phyloP scores from a whole-genome alignment of 2,888 invertebrate genomes.

The Villa cingulata region DNA sequence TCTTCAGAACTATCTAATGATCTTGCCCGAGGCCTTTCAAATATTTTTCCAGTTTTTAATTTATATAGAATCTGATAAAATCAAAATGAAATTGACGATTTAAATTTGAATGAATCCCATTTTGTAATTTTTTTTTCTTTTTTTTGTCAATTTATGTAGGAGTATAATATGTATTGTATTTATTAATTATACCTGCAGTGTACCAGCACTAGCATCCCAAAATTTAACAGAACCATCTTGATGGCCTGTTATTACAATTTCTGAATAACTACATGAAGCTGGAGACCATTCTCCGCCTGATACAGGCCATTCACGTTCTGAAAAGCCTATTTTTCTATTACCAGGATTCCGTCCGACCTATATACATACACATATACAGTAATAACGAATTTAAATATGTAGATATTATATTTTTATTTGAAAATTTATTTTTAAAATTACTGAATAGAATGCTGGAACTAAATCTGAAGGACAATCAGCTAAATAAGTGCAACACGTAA shows the following conservation, averaged over 20 bases:
- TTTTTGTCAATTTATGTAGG: neutral
- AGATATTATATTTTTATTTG: neutral
- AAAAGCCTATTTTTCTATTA: conserved; percentile 70
- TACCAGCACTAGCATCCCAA: conserved; percentile 96
- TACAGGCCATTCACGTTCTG: conserved; percentile 91
- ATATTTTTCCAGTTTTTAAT: conserved; percentile 83
- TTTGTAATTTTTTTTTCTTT: too few species aligned
- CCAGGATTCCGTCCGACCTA: conserved; percentile 55
- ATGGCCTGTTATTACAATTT: conserved; percentile 97
- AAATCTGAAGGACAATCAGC: conserved; percentile 97
- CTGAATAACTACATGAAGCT: conserved; percentile 91
- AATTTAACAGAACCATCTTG: conserved; percentile 98
- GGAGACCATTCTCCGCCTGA: conserved; percentile 94
- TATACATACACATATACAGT: neutral
- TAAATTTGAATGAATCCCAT: too few species aligned
- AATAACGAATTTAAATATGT: neutral
- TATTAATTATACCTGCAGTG: conserved; percentile 50
- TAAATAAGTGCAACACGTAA: conserved; percentile 92
- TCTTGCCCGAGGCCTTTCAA: conserved; percentile 43
- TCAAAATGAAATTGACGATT: neutral
- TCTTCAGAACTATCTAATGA: conserved; percentile 57
- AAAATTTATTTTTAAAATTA: conserved; percentile 14
- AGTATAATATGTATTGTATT: neutral
- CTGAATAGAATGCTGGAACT: conserved; percentile 95
- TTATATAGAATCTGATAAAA: conserved; percentile 67